phyloP scores from a whole-genome alignment of 1,140 invertebrate species.

The Lordiphosa collinella region DNA sequence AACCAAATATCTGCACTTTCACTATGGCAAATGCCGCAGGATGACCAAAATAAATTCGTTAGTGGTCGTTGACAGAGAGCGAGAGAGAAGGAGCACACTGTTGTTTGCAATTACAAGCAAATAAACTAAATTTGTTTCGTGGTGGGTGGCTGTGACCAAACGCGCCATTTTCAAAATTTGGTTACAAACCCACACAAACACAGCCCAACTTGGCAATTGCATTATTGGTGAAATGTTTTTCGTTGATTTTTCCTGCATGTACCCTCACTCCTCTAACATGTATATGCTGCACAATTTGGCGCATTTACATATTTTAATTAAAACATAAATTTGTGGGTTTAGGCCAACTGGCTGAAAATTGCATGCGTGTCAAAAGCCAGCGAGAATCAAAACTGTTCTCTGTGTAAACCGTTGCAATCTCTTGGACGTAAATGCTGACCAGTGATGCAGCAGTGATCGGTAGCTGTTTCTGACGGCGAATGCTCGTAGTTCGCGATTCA shows the following conservation, averaged over 20 bases:
- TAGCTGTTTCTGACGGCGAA: neutral
- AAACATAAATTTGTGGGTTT: constrained; percentile 63
- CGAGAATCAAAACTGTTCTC: constrained; percentile 7
- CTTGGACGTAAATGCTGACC: too few relatives aligned
- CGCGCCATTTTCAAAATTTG: constrained; percentile 37
- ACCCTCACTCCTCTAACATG: constrained; percentile 2
- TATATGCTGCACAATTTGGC: constrained; percentile 47
- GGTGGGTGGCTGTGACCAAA: constrained; percentile 27
- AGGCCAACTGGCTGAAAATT: constrained; percentile 18
- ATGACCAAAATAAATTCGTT: constrained; percentile 1
- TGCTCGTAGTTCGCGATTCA: too few relatives aligned
- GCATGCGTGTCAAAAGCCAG: constrained; percentile 15
- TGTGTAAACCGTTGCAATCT: neutral
- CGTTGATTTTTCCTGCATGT: constrained; percentile 29
- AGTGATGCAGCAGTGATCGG: too few relatives aligned
- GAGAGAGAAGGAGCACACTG: neutral
- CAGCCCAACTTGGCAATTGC: constrained; percentile 36
- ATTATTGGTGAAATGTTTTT: constrained; percentile 72
- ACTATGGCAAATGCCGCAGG: neutral
- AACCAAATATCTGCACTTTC: neutral
- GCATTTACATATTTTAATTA: constrained; percentile 76
- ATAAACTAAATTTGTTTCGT: constrained; percentile 70
- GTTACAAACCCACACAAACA: constrained; percentile 1
- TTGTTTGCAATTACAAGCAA: constrained; percentile 20
- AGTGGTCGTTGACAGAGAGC: neutral